Percentiles rank a stretch among this genome's conserved stretches.
phyloP scores from a whole-genome alignment of 2,113 vertebrate species.

The Centropristis striata region DNA sequence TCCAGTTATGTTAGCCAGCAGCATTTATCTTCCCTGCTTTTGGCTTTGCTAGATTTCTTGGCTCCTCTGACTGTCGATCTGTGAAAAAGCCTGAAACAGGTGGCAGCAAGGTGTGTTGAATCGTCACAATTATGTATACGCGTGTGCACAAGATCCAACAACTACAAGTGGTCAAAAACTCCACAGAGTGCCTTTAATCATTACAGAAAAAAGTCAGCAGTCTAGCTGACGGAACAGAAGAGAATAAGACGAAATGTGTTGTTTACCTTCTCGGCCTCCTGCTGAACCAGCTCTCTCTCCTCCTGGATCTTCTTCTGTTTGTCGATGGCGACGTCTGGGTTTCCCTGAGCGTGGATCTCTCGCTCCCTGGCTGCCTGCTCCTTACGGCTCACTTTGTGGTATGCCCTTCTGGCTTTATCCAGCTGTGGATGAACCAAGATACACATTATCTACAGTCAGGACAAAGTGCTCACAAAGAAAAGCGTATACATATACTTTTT shows the following conservation, averaged over 20 bases:
- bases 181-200: neutral
- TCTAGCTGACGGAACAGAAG: neutral
- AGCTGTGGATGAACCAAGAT: constrained; percentile 68
- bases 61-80: neutral
- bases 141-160: no score
- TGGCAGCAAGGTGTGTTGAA: neutral
- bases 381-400: constrained; percentile 84
- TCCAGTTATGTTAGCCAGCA: no score
- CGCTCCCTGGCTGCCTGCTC: constrained; percentile 77
- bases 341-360: constrained; percentile 82
- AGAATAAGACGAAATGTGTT: no score
- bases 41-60: neutral
- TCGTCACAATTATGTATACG: no score
- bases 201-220: no score
- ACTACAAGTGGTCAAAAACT: neutral
- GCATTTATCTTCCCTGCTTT: neutral
- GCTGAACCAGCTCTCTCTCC: constrained; percentile 76
- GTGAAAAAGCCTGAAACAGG: neutral
- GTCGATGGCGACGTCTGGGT: constrained; percentile 82
- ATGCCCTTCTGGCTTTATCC: constrained; percentile 83
- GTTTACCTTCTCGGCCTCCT: constrained; percentile 82
- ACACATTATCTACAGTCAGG: neutral
- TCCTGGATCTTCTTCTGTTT: constrained; percentile 85
- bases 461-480: neutral
- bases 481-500: neutral